Evolutionary conservation across 2,888 invertebrate genomes (phyloP), one percentile per base, ranked within the genome.

Genomic region (Tupiocoris notatus): DNA sequence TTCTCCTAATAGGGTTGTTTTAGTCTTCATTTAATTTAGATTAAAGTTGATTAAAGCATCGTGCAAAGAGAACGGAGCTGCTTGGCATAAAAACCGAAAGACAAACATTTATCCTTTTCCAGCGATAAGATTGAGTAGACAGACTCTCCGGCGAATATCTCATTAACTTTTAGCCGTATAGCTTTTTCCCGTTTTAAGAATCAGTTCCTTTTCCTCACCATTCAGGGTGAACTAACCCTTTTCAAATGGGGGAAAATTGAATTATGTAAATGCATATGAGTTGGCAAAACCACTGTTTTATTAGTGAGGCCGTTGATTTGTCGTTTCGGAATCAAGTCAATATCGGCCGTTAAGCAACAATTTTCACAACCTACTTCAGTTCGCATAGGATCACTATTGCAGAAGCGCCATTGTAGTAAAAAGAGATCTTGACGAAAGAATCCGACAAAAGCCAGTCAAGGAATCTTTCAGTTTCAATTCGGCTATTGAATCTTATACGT

Each of bases 1-100:
- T 39, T 39, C 39, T 39, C 22, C 39, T 73, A 73, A 62, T 73
- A 73, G 73, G 73, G 73, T 73, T 73, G 73, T 73, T 73, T 73
- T 73, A 73, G 73, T 73, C 73, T 73, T 73, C 73, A 73, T 73
- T 73, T 73, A 25, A 73, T 73, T 73, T 73, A 73, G 73, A 73
- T 73, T 73, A 73, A 25, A 73, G 73, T 73, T 73, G 73, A 73
- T 73, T 73, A 73, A 73, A 73, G 73, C 62, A 73, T 73, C 54
- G 62, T 54, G 22, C 3, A n/a, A 24, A 21, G 56, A 16, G 63
- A 12, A 1, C 56, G 39, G 24, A 1, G 25, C 23, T 18, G 20
- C 39, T 59, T 21, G 9, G 22, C 9, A 63, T 73, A 73, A 73
- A 73, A 73, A 57, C 62, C 73, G 24, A 62, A 73, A 39, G 73